Conservation (phyloP, 2,888 invertebrate species). For the Coleophora deauratella region DNA sequence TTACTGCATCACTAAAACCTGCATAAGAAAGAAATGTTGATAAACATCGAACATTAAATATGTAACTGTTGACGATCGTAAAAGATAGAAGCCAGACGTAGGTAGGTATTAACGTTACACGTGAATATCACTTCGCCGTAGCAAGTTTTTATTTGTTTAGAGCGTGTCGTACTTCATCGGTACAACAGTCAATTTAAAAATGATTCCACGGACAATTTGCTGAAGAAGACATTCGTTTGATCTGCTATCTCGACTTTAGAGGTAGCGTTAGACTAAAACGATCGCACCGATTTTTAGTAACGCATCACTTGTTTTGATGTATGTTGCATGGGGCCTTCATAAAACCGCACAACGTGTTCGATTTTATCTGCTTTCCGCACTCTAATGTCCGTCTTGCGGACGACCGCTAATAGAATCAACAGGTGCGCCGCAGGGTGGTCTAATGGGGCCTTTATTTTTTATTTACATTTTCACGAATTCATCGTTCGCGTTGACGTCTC, state of each 20-base stretch:
- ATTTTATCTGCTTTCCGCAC: conserved; percentile 45
- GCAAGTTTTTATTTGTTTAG: conserved; percentile 21
- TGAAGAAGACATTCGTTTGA: conserved; percentile 45
- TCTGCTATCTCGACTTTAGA: conserved; percentile 33
- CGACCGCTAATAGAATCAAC: conserved; percentile 60
- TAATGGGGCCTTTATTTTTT: conserved; percentile 53
- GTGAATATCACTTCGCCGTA: conserved; percentile 58
- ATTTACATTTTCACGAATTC: conserved; percentile 66
- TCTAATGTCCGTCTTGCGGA: conserved; percentile 21
- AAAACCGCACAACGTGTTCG: conserved; percentile 33
- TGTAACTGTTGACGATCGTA: conserved; percentile 72
- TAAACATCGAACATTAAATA: conserved; percentile 74
- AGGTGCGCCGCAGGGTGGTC: conserved; percentile 68
- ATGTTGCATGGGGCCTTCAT: conserved; percentile 36
- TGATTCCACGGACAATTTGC: conserved; percentile 58
- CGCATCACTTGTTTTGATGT: conserved; percentile 56
- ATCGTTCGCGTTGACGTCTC: conserved; percentile 64
- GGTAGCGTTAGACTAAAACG: conserved; percentile 35
- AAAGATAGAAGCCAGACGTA: conserved; percentile 65
- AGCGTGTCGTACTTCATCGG: too few species aligned
- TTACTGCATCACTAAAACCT: conserved; percentile 69
- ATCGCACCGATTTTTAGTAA: conserved; percentile 53
- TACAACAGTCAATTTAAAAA: conserved; percentile 49
- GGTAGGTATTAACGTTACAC: conserved; percentile 23
- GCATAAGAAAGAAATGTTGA: conserved; percentile 74